Base-by-base conservation (phyloP, 2,888 invertebrate genomes). In the Apomyelois bistriatella region DNA sequence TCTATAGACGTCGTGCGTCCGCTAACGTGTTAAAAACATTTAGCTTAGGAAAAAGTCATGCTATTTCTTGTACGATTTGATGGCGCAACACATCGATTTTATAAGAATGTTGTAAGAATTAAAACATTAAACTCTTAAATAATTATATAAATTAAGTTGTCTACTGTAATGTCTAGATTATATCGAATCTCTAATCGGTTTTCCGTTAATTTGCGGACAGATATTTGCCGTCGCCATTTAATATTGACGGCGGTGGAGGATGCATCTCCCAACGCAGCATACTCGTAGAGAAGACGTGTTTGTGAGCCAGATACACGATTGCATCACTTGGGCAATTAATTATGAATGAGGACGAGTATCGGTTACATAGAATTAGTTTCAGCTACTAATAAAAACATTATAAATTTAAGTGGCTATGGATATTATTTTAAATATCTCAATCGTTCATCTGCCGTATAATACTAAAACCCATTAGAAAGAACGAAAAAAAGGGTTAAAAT, bases 141-240 rank as follows among this genome's bases (percentile, higher is more conserved):
- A 3, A 3, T 10, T 40, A 40, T 16, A 40, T 3, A 15, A 40
- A 16, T 13, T 16, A 16, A 40, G 13, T 40, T 40, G 40, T 40
- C 37, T 38, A 38, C 37, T 0, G 12, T 22, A 22, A 2, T 32
- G 12, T 3, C n/a, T n/a, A 15, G 16, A 16, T 16, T 16, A 40
- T 8, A 40, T 40, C 13, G 2, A 22, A 12, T 43, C n/a, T 16
- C 35, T 17, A 47, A 36, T 16, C 36, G 6, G 9, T 16, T 16
- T 47, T 12, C 32, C 47, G 35, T 35, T 40, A 32, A 15, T 15
- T 72, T 69, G 68, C 65, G 64, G 64, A 58, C 65, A 68, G 70
- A 73, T 77, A 72, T 76, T 79, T 76, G 70, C 68, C 65, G 68
- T 70, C 69, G 69, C 28, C 43, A 78, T 85, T 80, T 78, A 86